These are phyloP conservation scores for Hassar affinis DNA, from an alignment of 2,113 vertebrate species.

Conservation along the genomic window DNA sequence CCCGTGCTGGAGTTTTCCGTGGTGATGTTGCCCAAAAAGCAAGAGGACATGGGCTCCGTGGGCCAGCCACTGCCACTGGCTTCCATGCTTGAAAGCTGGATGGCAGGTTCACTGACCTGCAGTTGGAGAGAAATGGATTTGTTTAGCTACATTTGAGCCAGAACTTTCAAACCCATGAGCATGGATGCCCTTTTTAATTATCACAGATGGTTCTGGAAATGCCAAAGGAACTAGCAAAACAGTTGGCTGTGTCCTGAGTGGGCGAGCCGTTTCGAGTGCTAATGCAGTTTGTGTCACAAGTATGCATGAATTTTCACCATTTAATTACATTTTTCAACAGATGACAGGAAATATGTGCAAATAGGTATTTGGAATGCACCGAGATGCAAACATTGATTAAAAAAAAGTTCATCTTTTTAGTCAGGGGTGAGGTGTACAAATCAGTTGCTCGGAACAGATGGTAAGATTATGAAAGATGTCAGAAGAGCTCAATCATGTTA, in stretches of 20 bases:
- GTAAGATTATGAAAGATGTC: not conserved
- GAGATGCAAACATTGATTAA: too few species aligned
- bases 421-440: not conserved
- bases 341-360: not conserved
- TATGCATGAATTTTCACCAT: not conserved
- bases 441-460: not conserved
- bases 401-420: not conserved
- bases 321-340: not conserved
- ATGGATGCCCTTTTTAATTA: not conserved
- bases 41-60: conserved; percentile 49
- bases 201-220: conserved; percentile 37
- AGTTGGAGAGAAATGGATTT: not conserved
- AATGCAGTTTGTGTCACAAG: not conserved
- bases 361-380: not conserved
- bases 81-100: conserved; percentile 63
- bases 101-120: not conserved
- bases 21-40: conserved; percentile 21
- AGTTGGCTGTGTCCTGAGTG: conserved; percentile 7
- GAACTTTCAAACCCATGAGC: conserved; percentile 1
- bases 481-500: not conserved
- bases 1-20: conserved; percentile 54
- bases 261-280: conserved; percentile 6
- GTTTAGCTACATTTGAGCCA: not conserved
- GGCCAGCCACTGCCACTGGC: conserved; percentile 61
- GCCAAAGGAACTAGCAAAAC: conserved; percentile 12